Percentiles rank a stretch among this genome's conserved stretches.
These are phyloP conservation scores for Palloptera scutellata DNA, from an alignment of 2,888 invertebrate species.

Conservation along the genomic window DNA sequence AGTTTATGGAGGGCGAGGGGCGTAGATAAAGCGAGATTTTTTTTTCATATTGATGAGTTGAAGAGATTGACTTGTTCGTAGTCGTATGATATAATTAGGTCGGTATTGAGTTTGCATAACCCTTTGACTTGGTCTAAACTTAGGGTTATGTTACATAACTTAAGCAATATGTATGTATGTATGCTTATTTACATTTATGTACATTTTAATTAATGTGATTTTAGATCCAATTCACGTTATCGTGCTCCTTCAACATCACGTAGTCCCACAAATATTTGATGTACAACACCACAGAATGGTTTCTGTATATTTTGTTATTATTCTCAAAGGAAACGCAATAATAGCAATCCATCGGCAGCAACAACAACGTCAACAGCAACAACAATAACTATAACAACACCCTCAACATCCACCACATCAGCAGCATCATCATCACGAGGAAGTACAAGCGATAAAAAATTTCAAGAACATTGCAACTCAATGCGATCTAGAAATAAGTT, in stretches of 20 bases:
- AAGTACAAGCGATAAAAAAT: constrained; percentile 45
- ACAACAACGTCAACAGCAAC: too few relatives aligned
- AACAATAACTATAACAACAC: too few relatives aligned
- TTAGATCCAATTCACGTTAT: constrained; percentile 58
- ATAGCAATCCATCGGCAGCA: constrained; percentile 26
- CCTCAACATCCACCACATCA: constrained; percentile 42
- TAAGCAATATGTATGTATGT: background rate
- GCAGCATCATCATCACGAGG: constrained; percentile 50
- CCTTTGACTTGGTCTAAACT: background rate
- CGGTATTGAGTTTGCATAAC: too few relatives aligned
- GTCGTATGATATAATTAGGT: too few relatives aligned
- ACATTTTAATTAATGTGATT: constrained; percentile 5
- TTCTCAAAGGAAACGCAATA: constrained; percentile 52
- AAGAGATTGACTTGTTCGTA: too few relatives aligned
- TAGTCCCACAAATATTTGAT: constrained; percentile 65
- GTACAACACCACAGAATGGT: constrained; percentile 62
- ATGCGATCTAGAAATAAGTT: constrained; percentile 42
- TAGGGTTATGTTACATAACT: background rate
- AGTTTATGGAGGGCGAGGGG: too few relatives aligned
- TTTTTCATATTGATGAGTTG: too few relatives aligned
- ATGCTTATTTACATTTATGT: background rate
- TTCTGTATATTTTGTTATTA: constrained; percentile 63
- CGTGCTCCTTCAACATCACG: constrained; percentile 60
- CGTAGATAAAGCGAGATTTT: too few relatives aligned
- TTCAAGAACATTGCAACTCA: constrained; percentile 27